phyloP scores from a whole-genome alignment of 2,797 vertebrate genomes.

The Phrynocephalus forsythii region DNA sequence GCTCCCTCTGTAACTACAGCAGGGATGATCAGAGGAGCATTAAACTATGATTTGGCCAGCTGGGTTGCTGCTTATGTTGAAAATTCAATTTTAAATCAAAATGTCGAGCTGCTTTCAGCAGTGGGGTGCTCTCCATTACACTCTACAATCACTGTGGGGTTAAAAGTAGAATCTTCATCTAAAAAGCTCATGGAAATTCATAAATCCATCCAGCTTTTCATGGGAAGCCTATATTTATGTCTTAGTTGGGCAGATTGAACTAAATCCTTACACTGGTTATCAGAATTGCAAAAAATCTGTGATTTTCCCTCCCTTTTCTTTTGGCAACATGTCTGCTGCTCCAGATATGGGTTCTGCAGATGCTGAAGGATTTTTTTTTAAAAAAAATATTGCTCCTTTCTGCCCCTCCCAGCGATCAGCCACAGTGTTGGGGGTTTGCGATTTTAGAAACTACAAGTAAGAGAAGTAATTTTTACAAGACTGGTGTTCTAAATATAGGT shows the following conservation, averaged over 20 bases:
- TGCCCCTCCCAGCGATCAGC: not conserved
- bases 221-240: not conserved
- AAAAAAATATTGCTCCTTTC: not conserved
- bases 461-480: too few relatives aligned
- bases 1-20: slow-evolving; percentile 5
- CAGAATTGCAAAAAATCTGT: not conserved
- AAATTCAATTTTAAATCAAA: slow-evolving; percentile 42
- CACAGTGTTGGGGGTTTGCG: not conserved
- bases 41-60: slow-evolving; percentile 29
- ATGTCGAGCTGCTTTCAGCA: not conserved
- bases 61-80: slow-evolving; percentile 25
- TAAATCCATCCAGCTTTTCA: slow-evolving; percentile 5
- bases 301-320: not conserved
- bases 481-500: not conserved
- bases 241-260: not conserved
- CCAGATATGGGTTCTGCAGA: not conserved
- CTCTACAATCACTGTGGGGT: not conserved
- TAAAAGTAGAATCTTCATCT: slow-evolving; percentile 4
- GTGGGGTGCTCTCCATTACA: slow-evolving; percentile 4
- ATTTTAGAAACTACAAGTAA: not conserved
- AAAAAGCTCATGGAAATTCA: not conserved
- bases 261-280: not conserved
- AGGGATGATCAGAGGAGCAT: slow-evolving; percentile 9
- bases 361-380: not conserved
- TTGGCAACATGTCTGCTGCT: too few relatives aligned